Evolutionary conservation across 2,113 vertebrate genomes (phyloP).

Genomic region (Calonectris borealis): DNA sequence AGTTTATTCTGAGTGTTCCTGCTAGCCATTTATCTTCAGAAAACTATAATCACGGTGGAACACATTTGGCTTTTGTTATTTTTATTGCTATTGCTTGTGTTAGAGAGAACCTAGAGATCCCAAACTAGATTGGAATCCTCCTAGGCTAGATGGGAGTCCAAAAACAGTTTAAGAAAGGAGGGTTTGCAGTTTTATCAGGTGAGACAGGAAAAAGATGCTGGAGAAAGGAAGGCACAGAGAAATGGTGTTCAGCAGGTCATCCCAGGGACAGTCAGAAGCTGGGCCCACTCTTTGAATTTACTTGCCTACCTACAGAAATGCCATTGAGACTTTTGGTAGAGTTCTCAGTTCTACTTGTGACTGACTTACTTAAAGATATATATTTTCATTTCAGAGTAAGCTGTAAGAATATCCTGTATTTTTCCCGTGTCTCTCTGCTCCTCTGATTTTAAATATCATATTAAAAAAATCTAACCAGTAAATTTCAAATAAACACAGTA

Average conservation of each 20-base stretch:
- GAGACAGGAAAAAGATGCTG: not conserved
- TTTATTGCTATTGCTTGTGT: not conserved
- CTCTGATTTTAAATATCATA: not conserved
- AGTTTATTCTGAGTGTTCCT: not conserved
- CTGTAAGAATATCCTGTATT: not conserved
- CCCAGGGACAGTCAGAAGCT: not conserved
- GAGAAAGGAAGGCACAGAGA: not conserved
- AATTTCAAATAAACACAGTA: not conserved
- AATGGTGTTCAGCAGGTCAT: not conserved
- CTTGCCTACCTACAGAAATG: not conserved
- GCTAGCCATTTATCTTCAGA: not conserved
- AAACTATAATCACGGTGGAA: fast-evolving
- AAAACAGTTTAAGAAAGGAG: not conserved
- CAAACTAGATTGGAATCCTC: not conserved
- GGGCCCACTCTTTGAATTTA: not conserved
- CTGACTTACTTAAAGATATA: not conserved
- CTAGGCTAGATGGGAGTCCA: not conserved
- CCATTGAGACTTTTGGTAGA: not conserved
- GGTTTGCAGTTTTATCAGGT: not conserved
- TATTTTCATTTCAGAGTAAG: not conserved
- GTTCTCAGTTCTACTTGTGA: not conserved
- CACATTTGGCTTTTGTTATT: not conserved
- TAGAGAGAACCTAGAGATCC: not conserved
- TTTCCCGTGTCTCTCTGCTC: not conserved
- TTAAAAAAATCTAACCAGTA: not conserved